These are phyloP conservation scores for Zaprionus bogoriensis DNA, from an alignment of 2,888 invertebrate species.

Conservation along the genomic window DNA sequence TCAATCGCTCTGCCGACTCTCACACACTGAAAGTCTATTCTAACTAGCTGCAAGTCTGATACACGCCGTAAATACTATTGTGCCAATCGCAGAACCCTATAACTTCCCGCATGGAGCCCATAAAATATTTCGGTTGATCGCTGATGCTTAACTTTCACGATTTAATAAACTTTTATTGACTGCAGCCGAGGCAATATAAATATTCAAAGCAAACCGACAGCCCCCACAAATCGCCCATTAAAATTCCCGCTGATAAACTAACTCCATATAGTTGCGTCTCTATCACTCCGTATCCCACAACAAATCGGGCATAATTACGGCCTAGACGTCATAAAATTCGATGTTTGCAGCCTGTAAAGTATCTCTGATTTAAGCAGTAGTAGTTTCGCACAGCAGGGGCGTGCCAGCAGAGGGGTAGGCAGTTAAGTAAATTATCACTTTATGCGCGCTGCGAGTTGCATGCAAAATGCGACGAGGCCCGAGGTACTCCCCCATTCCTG, in stretches of 20 bases:
- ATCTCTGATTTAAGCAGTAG: slow-evolving; percentile 44
- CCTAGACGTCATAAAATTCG: slow-evolving; percentile 64
- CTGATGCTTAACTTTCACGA: too few relatives aligned
- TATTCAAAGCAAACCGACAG: slow-evolving; percentile 11
- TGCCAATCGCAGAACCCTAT: slow-evolving; percentile 20
- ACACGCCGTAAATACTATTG: too few relatives aligned
- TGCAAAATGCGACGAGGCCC: slow-evolving; percentile 28
- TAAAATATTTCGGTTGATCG: slow-evolving; percentile 20
- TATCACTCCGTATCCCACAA: not conserved
- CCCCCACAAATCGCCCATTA: slow-evolving; percentile 42
- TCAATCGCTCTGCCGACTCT: not conserved
- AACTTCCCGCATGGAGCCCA: not conserved
- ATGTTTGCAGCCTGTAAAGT: slow-evolving; percentile 60
- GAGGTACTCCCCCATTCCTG: not conserved
- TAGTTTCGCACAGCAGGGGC: slow-evolving; percentile 11
- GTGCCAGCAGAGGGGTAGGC: slow-evolving; percentile 14
- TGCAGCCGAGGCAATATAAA: slow-evolving; percentile 1
- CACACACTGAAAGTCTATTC: slow-evolving; percentile 1
- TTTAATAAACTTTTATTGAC: slow-evolving; percentile 32
- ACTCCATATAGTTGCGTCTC: slow-evolving; percentile 5
- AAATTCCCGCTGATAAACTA: slow-evolving; percentile 35
- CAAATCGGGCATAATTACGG: slow-evolving; percentile 64
- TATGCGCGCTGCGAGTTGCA: slow-evolving; percentile 41
- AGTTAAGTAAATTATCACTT: slow-evolving; percentile 64
- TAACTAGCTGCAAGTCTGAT: slow-evolving; percentile 17